A percentile compares a stretch with the other conserved stretches of the same genome.
These are phyloP conservation scores for Papilio gigon DNA, from an alignment of 2,888 invertebrate genomes.

Conservation along the genomic window DNA sequence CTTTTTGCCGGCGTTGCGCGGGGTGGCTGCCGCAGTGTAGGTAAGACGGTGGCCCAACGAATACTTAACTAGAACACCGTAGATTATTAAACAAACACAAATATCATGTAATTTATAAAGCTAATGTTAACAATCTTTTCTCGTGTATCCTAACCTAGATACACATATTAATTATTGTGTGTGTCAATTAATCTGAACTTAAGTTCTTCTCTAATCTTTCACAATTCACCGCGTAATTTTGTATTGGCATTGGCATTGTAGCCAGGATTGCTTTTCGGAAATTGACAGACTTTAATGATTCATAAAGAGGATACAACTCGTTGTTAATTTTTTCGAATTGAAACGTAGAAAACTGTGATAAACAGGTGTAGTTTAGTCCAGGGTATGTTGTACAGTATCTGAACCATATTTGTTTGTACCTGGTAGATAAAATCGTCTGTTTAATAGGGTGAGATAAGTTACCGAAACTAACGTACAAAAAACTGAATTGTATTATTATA, in stretches of 20 bases:
- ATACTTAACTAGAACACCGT: background rate
- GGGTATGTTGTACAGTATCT: too few species aligned
- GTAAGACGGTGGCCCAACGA: conserved; percentile 44
- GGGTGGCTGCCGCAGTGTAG: conserved; percentile 57
- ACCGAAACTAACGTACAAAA: background rate
- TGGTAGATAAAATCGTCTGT: background rate
- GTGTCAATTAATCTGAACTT: too few species aligned
- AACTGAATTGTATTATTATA: conserved; percentile 1
- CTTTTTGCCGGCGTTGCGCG: conserved; percentile 74
- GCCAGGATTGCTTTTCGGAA: too few species aligned
- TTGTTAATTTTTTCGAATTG: too few species aligned
- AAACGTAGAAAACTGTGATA: too few species aligned
- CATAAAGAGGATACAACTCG: too few species aligned
- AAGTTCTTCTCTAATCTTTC: too few species aligned
- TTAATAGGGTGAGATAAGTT: background rate
- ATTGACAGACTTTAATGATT: too few species aligned
- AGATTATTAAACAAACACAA: background rate
- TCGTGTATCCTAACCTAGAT: background rate
- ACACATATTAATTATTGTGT: background rate
- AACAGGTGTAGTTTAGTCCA: too few species aligned
- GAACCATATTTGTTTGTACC: background rate
- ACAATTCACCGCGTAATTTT: too few species aligned
- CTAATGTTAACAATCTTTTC: background rate
- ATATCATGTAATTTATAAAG: background rate
- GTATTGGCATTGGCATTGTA: too few species aligned